These are phyloP conservation scores for Phrynocephalus vlangalii DNA, from an alignment of 2,797 vertebrate genomes.

Conservation along the genomic window DNA sequence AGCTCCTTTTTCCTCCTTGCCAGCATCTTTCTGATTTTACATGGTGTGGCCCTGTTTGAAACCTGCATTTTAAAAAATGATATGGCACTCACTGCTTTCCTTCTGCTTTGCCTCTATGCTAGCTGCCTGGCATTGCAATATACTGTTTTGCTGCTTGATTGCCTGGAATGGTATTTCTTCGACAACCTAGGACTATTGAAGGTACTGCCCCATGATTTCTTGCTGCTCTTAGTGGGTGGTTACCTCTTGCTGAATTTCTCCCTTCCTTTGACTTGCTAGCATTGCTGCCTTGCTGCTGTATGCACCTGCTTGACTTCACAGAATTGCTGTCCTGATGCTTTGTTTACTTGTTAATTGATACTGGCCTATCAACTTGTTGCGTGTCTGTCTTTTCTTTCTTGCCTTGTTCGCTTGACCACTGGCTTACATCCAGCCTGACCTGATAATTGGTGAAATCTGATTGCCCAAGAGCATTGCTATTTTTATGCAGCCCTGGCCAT, in stretches of 20 bases:
- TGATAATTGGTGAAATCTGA: conserved; percentile 64
- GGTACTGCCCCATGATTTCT: conserved; percentile 58
- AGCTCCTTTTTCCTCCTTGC: conserved; percentile 58
- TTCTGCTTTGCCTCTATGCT: conserved; percentile 61
- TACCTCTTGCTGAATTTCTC: conserved; percentile 57
- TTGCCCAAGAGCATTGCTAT: conserved; percentile 65
- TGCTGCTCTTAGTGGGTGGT: conserved; percentile 15
- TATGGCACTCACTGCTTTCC: conserved; percentile 62
- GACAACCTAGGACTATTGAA: conserved; percentile 48
- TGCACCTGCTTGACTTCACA: conserved; percentile 67
- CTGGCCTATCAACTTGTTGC: conserved; percentile 69
- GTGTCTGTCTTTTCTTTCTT: conserved; percentile 69
- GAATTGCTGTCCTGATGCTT: conserved; percentile 72
- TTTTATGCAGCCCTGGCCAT: conserved; percentile 34
- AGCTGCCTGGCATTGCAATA: conserved; percentile 55
- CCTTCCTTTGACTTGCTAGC: conserved; percentile 45
- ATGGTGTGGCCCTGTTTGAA: conserved; percentile 57
- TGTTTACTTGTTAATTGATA: conserved; percentile 66
- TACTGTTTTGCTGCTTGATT: conserved; percentile 71
- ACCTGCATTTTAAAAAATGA: conserved; percentile 58
- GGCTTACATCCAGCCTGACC: conserved; percentile 53
- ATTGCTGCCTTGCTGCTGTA: conserved; percentile 60
- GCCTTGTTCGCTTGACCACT: conserved; percentile 67
- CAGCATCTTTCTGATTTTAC: conserved; percentile 50
- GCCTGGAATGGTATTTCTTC: conserved; percentile 69